Conservation (phyloP, 1,140 invertebrate genomes). For the Streblospio benedicti region DNA sequence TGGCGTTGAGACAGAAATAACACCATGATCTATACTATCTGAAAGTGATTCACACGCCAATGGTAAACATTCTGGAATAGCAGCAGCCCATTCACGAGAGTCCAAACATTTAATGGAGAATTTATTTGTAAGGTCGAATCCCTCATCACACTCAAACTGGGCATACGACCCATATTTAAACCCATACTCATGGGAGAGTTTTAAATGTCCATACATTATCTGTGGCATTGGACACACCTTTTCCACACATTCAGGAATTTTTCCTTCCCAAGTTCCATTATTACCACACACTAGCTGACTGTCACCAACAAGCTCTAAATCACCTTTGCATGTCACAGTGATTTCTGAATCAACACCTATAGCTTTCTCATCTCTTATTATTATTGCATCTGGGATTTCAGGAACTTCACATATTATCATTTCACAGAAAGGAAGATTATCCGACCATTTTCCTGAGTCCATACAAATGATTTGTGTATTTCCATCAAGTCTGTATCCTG, state of each 20-base stretch:
- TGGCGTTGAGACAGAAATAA: too few relatives aligned
- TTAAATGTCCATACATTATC: constrained; percentile 1
- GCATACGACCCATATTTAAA: constrained; percentile 20
- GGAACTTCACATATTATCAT: background rate
- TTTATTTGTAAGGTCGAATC: constrained; percentile 52
- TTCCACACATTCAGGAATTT: constrained; percentile 40
- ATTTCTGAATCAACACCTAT: background rate
- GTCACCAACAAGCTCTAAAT: constrained; percentile 73
- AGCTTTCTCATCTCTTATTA: background rate
- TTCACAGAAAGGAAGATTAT: background rate
- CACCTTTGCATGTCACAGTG: constrained; percentile 56
- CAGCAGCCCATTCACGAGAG: constrained; percentile 26
- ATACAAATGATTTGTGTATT: background rate
- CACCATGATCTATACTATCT: too few relatives aligned
- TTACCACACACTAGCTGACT: constrained; percentile 54
- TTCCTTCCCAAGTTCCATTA: constrained; percentile 34
- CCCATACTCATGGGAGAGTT: background rate
- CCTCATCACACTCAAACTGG: constrained; percentile 46
- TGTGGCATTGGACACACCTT: constrained; percentile 23
- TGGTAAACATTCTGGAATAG: constrained; percentile 29
- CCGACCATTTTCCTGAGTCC: background rate
- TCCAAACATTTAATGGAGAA: constrained; percentile 39
- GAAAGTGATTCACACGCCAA: too few relatives aligned
- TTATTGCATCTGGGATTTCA: background rate
- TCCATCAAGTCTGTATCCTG: background rate